These are phyloP conservation scores for Chelonus insularis DNA, from an alignment of 1,140 invertebrate species.

Conservation along the genomic window DNA sequence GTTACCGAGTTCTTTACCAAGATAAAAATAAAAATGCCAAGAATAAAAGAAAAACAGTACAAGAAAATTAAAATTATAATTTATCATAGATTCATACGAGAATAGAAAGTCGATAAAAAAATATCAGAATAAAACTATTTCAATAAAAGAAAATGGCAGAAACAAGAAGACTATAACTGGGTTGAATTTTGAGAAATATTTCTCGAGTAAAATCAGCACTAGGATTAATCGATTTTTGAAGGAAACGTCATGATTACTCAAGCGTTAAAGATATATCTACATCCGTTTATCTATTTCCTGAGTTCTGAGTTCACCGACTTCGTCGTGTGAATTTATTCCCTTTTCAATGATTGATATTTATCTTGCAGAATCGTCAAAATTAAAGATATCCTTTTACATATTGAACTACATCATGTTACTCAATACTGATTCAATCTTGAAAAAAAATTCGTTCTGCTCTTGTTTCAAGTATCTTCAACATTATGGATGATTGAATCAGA, in stretches of 20 bases:
- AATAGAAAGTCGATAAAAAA: conserved; percentile 4
- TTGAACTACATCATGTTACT: neutral
- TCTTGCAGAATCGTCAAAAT: neutral
- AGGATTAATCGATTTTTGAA: conserved; percentile 8
- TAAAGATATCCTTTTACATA: neutral
- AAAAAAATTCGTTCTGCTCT: neutral
- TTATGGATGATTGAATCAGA: neutral
- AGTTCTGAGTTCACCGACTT: neutral
- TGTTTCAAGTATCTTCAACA: neutral
- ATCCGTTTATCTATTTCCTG: conserved; percentile 5
- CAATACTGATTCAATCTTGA: neutral
- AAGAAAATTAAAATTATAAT: neutral
- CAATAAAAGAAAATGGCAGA: neutral
- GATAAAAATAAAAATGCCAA: neutral
- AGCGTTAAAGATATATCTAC: conserved; percentile 9
- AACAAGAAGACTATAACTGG: neutral
- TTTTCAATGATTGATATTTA: neutral
- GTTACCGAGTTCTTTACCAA: neutral
- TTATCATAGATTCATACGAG: neutral
- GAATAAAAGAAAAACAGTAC: neutral
- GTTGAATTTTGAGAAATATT: neutral
- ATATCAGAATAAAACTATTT: neutral
- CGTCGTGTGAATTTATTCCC: neutral
- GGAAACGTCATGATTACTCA: neutral
- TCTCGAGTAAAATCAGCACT: conserved; percentile 1